Conservation (phyloP, 35 echinoderm and acorn worm genomes). For the Lytechinus pictus region DNA sequence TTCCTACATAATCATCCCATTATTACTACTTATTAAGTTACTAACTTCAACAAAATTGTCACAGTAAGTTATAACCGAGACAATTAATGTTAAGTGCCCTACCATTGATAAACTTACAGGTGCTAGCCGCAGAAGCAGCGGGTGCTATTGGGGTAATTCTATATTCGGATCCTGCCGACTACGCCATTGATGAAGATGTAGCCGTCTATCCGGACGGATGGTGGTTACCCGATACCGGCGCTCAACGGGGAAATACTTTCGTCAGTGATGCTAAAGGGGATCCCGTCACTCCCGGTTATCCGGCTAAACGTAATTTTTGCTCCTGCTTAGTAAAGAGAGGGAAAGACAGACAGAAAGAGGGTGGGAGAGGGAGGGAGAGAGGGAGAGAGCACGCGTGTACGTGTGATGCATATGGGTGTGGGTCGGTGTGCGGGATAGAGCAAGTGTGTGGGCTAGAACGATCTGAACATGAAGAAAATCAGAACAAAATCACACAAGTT, state of each 20-base stretch:
- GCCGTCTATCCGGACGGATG: slow-evolving; percentile 80
- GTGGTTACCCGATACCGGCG: slow-evolving; percentile 90
- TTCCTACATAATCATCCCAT: no score
- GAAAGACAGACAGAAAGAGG: not conserved
- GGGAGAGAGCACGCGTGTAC: no score
- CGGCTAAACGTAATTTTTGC: slow-evolving; percentile 68
- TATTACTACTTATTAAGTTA: no score
- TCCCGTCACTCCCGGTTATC: slow-evolving; percentile 87
- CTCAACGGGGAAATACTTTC: slow-evolving; percentile 78
- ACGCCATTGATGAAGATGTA: slow-evolving; percentile 74
- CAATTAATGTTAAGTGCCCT: no score
- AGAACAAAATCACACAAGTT: no score
- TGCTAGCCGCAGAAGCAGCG: slow-evolving; percentile 53
- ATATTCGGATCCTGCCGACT: slow-evolving; percentile 95
- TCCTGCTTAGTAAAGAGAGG: not conserved
- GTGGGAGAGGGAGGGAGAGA: no score
- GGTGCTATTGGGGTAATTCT: slow-evolving; percentile 89
- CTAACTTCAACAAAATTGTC: no score
- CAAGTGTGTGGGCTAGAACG: no score
- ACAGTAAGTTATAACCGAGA: no score
- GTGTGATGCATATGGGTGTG: no score
- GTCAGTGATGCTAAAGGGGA: slow-evolving; percentile 80
- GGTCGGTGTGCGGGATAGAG: no score
- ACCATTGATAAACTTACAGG: slow-evolving; percentile 1
- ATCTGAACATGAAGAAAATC: no score